Base-by-base conservation (phyloP, 2,797 vertebrate species). In the Labeo calbasu region DNA sequence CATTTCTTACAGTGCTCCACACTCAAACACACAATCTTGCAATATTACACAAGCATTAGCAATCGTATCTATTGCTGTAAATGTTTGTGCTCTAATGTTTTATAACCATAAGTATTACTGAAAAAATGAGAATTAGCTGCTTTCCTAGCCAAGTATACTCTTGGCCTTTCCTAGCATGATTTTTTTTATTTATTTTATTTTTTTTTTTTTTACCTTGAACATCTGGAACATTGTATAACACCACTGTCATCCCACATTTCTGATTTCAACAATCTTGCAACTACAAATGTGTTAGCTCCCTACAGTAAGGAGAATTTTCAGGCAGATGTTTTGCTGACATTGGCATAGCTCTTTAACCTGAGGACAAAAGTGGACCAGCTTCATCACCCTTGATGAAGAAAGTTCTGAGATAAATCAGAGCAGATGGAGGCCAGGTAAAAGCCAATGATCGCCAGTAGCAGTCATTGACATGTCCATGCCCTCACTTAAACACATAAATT, bases 341-440 rank as follows among this genome's bases (percentile, higher is more conserved):
- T 61, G 77, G 66, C 61, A 63, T 69, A 73, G 55, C 63, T 68
- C 55, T 75, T 87, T 86, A 82, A 87, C 86, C 84, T 48, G 61
- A 79, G 77, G 82, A 84, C 79, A 89, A 68, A 70, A 65, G 10
- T 51, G 40, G 59, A 86, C 55, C 77, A 84, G 78, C 19, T 73
- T 25, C n/a, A 55, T 87, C 86, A 84, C 65, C 77, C 72, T 50
- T 55, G 53, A 85, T 84, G 82, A 80, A 92, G 88, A 94, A 94
- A 94, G 93, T 93, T 93, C 91, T 91, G 84, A 86, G 72, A 53
- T 86, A 85, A 92, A 93, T 87, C 79, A 94, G 92, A 88, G 36
- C 28, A 80, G 84, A 93, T 93, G 90, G 91, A 90, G 90, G 91
- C 88, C 82, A 91, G 89, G 91, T 91, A 90, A 91, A 94, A 88